Evolutionary conservation across 2,888 invertebrate species (phyloP).

Genomic region (Aphrophora alni): DNA sequence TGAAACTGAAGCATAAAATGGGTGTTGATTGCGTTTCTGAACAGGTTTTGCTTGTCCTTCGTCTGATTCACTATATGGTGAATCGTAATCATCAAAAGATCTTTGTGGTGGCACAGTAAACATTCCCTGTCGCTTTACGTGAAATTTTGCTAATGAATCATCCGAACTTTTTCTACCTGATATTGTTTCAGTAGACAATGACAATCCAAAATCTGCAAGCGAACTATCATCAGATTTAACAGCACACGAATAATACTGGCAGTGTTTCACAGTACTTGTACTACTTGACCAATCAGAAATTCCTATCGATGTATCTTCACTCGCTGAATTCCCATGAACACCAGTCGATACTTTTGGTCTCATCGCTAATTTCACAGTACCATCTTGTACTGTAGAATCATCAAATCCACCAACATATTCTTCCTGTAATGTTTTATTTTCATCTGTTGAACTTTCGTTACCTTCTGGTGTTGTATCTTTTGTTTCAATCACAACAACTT

Average conservation of each 20-base stretch:
- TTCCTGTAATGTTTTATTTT: constrained; percentile 73
- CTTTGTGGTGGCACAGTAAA: constrained; percentile 41
- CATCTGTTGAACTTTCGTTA: constrained; percentile 67
- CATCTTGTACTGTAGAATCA: constrained; percentile 61
- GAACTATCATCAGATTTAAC: constrained; percentile 52
- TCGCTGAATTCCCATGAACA: constrained; percentile 66
- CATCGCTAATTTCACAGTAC: constrained; percentile 79
- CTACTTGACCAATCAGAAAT: constrained; percentile 89
- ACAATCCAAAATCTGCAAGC: constrained; percentile 48
- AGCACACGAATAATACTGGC: constrained; percentile 46
- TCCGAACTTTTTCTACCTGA: constrained; percentile 48
- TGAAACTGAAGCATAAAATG: constrained; percentile 40
- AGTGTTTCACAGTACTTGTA: constrained; percentile 78
- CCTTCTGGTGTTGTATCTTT: constrained; percentile 60
- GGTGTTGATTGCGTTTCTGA: constrained; percentile 26
- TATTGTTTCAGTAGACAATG: constrained; percentile 49
- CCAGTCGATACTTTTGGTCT: constrained; percentile 74
- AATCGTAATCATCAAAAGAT: constrained; percentile 52
- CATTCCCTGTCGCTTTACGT: constrained; percentile 42
- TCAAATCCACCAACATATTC: constrained; percentile 55
- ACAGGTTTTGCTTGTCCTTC: constrained; percentile 46
- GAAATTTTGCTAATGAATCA: constrained; percentile 45
- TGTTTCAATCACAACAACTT: constrained; percentile 68
- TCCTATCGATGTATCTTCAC: constrained; percentile 86
- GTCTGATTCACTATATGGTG: constrained; percentile 53